Conservation (phyloP, 2,113 vertebrate species). For the Petrocephalus zakoni region DNA sequence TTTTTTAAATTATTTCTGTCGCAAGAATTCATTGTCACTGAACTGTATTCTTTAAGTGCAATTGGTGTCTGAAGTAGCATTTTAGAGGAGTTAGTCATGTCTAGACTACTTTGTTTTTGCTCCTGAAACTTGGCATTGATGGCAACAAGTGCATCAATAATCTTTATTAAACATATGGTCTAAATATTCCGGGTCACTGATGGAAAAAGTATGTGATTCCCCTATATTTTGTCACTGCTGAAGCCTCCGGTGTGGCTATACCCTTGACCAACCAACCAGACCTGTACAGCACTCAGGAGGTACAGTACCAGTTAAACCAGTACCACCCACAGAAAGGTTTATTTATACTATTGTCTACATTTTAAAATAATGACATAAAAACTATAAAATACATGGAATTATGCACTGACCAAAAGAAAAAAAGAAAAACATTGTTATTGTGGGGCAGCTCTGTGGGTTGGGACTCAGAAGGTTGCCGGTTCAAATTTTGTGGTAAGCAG, state of each 20-base stretch:
- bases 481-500: background rate
- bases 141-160: no score
- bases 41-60: no score
- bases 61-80: no score
- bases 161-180: background rate
- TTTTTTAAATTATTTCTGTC: no score
- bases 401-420: background rate
- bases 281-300: background rate
- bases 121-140: no score
- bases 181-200: background rate
- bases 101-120: no score
- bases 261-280: background rate
- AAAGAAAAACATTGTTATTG: background rate
- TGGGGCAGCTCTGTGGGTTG: background rate
- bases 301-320: background rate
- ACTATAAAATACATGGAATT: background rate
- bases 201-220: background rate
- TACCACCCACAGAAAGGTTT: background rate
- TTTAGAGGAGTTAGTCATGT: no score
- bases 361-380: background rate
- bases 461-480: background rate
- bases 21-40: no score
- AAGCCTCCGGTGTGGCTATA: background rate
- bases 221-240: background rate
- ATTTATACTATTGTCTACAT: background rate